Evolutionary conservation across 2,888 invertebrate species (phyloP).

Genomic region (Nephrotoma guestfalica): DNA sequence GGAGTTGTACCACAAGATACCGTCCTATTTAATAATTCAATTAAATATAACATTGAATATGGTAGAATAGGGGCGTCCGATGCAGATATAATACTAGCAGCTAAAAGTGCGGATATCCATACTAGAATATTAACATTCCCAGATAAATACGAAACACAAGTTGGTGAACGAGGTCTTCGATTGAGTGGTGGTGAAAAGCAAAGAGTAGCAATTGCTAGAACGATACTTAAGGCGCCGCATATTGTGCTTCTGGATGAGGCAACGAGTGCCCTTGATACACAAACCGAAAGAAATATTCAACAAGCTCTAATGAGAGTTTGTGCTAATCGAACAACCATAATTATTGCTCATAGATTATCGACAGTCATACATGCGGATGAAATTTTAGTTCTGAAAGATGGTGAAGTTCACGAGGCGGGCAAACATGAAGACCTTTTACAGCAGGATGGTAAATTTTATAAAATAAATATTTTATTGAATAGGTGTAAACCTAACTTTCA

Average conservation of each 20-base stretch:
- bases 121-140: constrained; percentile 84
- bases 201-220: constrained; percentile 90
- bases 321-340: constrained; percentile 77
- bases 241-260: constrained; percentile 91
- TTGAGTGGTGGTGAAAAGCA: constrained; percentile 97
- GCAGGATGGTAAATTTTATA: constrained; percentile 46
- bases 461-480: constrained; percentile 7
- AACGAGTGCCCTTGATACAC: constrained; percentile 87
- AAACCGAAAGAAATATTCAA: constrained; percentile 90
- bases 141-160: constrained; percentile 71
- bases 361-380: constrained; percentile 91
- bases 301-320: constrained; percentile 76
- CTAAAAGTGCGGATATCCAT: constrained; percentile 88
- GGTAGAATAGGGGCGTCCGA: constrained; percentile 65
- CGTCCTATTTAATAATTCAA: constrained; percentile 84
- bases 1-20: constrained; percentile 97
- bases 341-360: constrained; percentile 88
- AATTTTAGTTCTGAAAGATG: constrained; percentile 84
- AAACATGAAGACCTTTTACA: constrained; percentile 55
- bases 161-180: constrained; percentile 89
- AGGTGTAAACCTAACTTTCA: not conserved
- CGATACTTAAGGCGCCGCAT: constrained; percentile 79
- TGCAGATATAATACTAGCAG: constrained; percentile 75
- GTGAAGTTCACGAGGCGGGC: constrained; percentile 83
- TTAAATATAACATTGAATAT: constrained; percentile 90